Conservation (phyloP, 2,888 invertebrate genomes). For the Venusia cambrica region DNA sequence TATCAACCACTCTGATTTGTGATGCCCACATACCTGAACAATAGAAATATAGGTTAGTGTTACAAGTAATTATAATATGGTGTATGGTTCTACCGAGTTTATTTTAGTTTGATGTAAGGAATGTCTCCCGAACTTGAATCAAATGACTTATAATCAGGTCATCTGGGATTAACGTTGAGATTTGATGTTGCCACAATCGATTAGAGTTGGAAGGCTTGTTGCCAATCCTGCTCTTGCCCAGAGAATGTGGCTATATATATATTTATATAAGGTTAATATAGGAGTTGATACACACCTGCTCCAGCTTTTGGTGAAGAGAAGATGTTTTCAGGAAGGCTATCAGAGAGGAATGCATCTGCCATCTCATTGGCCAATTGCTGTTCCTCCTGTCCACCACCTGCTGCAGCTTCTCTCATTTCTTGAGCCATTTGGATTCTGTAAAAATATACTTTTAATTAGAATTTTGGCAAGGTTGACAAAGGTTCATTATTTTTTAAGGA, state of each 20-base stretch:
- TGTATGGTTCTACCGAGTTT: not conserved
- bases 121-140: slow-evolving; percentile 75
- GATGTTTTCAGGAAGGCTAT: slow-evolving; percentile 94
- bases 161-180: slow-evolving; percentile 78
- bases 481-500: not conserved
- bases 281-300: slow-evolving; percentile 56
- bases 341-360: slow-evolving; percentile 97
- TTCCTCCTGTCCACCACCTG: slow-evolving; percentile 91
- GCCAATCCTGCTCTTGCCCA: slow-evolving; percentile 74
- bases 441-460: slow-evolving; percentile 1
- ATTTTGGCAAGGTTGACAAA: not conserved
- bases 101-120: slow-evolving; percentile 1
- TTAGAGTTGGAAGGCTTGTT: slow-evolving; percentile 66
- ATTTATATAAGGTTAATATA: too few species aligned
- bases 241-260: slow-evolving; percentile 69
- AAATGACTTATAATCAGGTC: slow-evolving; percentile 61
- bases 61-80: not conserved
- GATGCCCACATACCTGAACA: slow-evolving; percentile 95
- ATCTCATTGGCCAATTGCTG: slow-evolving; percentile 97
- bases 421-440: slow-evolving; percentile 96
- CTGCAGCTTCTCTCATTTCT: slow-evolving; percentile 97
- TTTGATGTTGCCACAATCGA: slow-evolving; percentile 71
- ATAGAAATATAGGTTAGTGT: slow-evolving; percentile 1
- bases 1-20: slow-evolving; percentile 92
- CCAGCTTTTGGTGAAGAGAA: slow-evolving; percentile 99